Base-by-base conservation (phyloP, 2,888 invertebrate species). In the Stenolophus ochropezus region DNA sequence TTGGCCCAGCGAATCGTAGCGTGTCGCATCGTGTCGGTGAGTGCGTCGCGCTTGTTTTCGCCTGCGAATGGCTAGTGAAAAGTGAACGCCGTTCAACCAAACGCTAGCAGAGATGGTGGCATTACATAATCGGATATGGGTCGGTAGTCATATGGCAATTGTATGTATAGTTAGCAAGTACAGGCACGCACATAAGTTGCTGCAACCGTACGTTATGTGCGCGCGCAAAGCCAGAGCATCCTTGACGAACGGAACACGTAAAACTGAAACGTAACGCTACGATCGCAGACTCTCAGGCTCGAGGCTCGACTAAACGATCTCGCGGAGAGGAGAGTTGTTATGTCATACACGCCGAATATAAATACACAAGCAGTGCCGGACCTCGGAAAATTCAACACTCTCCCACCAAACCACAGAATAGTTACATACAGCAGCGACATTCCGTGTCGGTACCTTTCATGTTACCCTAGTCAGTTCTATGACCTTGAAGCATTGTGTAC, bases 51-150 rank as follows among this genome's bases (percentile, higher is more conserved):
- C 33, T 51, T n/a, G n/a, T n/a, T 42, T 42, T 42, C 33, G 33
- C 33, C 11, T 71, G 71, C 73, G 53, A 79, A 80, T 73, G 80
- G 42, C 47, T 73, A 82, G 83, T 85, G 84, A 84, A 85, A 86
- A 85, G 85, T 84, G 84, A 85, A 83, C 83, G 84, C 83, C 65
- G 20, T 27, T 27, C 61, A n/a, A 8, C 73, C 47, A 21, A 61
- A 23, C 51, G 79, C 79, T 18, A 73, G 69, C 56, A 61, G 82
- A 84, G 83, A 83, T 82, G 83, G 83, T 83, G 83, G 83, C 82
- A 85, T 87, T 87, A 87, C 86, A 87, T 87, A 88, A 87, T 87
- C 85, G 85, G 87, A 88, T 87, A 87, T 87, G 87, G 87, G 87
- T 87, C 87, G 86, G 84, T 85, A 84, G 84, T 85, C 85, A 85